These are phyloP conservation scores for Lepilemur septentrionalis DNA, from an alignment of 2,797 vertebrate species.

Conservation along the genomic window DNA sequence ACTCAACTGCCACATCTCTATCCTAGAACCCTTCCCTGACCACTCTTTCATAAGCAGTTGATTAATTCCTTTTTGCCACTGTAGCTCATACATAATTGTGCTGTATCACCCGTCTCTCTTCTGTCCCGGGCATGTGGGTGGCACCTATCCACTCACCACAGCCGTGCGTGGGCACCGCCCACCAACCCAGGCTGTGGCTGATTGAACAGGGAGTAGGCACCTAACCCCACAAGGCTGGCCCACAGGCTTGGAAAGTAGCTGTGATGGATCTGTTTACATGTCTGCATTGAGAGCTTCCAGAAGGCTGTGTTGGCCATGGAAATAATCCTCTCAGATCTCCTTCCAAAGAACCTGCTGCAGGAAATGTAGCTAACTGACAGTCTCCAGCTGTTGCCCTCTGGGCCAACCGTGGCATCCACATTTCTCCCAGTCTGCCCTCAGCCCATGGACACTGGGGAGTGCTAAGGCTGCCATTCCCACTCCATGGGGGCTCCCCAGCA, in stretches of 20 bases:
- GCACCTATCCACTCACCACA: fast-evolving
- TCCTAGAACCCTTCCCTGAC: background rate
- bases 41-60: background rate
- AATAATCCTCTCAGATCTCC: background rate
- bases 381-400: background rate
- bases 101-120: background rate
- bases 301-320: background rate
- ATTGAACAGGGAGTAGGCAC: background rate
- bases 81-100: background rate
- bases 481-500: fast-evolving
- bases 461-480: background rate
- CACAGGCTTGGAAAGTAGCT: background rate
- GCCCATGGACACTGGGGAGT: fast-evolving
- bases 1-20: background rate
- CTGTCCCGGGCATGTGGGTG: fast-evolving
- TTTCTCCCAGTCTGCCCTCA: background rate
- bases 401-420: fast-evolving
- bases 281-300: background rate
- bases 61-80: background rate
- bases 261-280: fast-evolving
- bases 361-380: background rate
- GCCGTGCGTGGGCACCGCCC: background rate
- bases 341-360: background rate
- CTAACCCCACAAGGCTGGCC: background rate
- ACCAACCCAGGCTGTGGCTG: background rate